Percentiles rank a stretch among this genome's conserved stretches.
phyloP scores from a whole-genome alignment of 2,888 invertebrate species.

The Corbicula japonica region DNA sequence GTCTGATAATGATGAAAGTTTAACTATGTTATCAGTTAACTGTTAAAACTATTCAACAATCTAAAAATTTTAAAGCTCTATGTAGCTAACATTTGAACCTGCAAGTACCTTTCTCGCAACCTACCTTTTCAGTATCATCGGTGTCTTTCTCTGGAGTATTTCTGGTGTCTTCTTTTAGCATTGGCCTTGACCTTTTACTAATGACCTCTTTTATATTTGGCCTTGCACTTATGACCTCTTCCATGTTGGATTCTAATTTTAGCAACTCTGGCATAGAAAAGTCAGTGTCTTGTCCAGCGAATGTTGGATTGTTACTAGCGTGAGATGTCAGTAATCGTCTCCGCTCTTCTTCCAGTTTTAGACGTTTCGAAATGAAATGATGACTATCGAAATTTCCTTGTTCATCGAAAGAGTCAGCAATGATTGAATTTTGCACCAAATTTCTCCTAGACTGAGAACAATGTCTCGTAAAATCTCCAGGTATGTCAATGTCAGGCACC shows the following conservation, averaged over 20 bases:
- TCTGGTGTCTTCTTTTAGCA: conserved; percentile 52
- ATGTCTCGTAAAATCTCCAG: neutral
- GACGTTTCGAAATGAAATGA: conserved; percentile 51
- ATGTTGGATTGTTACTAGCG: neutral
- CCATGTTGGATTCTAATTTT: conserved; percentile 17
- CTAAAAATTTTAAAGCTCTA: too few species aligned
- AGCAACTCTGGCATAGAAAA: conserved; percentile 22
- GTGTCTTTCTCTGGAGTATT: conserved; percentile 60
- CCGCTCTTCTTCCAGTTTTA: conserved; percentile 50
- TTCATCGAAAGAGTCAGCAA: conserved; percentile 53
- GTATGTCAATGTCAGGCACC: conserved; percentile 31
- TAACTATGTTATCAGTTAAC: too few species aligned
- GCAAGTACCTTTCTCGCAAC: conserved; percentile 27
- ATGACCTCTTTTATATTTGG: conserved; percentile 17
- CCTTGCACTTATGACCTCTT: conserved; percentile 15
- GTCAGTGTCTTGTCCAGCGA: conserved; percentile 15
- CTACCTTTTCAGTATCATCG: conserved; percentile 38
- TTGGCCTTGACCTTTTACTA: conserved; percentile 14
- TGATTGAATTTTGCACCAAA: conserved; percentile 43
- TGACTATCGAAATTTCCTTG: conserved; percentile 64
- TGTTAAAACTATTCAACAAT: too few species aligned
- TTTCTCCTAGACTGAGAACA: conserved; percentile 5
- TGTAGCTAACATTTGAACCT: too few species aligned
- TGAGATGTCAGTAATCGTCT: conserved; percentile 3
- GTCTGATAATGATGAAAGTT: too few species aligned